Evolutionary conservation across 2,797 vertebrate species (phyloP), one percentile per base, ranked within the genome.

Genomic region (Pipistrellus pipistrellus): DNA sequence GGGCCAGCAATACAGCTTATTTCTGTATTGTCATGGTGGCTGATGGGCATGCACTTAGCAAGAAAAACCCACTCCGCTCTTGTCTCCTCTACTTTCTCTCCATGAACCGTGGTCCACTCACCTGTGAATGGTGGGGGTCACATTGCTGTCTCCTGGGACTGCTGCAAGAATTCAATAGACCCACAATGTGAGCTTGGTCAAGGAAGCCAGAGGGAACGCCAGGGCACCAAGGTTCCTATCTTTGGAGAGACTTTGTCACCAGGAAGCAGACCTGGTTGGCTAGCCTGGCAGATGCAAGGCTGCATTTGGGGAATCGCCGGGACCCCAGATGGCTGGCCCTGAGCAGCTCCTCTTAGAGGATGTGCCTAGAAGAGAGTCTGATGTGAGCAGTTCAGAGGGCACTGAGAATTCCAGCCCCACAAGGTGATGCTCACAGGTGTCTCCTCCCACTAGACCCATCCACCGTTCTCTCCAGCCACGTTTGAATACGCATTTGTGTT

Each of bases 291-390:
- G 66, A 1, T 2, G 27, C 20, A 15, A 9, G 41, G 14, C 1
- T 53, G 71, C 18, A 0, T 13, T 44, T 13, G n/a, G 30, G 64
- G 44, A 0, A 2, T 30, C 64, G 4, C 0, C 5, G 1, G 6
- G 1, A 4, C 17, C 59, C 38, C 0, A 0, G 0, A 0, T 0
- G n/a, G 30, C 30, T 38, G 32, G 32, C 18, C 15, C 38, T 1
- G n/a, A 68, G 41, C 30, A 18, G 25, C 46, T 1, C 2, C 2
- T 44, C 85, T 6, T 2, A 0, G 17, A 3, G 27, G 5, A 0
- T 0, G 0, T 1, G 41, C 59, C 53, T 4, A 0, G 41, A n/a
- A 21, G 32, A 13, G 71, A 30, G 27, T 62, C 59, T 62, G 59
- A 30, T 14, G 59, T 0, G 35, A 21, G 57, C 51, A 3, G 38